Evolutionary conservation across 2,888 invertebrate genomes (phyloP).

Genomic region (Chaetogeoica ovagalla): DNA sequence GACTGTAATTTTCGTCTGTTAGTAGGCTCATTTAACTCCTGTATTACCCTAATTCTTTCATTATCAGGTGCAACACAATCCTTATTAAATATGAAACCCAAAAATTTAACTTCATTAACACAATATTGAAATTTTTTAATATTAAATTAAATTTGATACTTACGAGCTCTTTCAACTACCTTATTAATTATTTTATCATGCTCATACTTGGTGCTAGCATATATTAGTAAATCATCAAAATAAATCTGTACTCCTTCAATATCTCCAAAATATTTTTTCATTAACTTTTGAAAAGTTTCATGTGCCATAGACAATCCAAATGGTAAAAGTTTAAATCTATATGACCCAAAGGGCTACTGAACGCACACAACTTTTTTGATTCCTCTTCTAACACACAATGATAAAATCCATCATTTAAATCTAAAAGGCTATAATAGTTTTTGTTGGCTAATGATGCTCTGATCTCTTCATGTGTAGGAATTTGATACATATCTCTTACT

Average conservation of each 20-base stretch:
- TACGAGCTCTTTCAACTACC: constrained; percentile 12
- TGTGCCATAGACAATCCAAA: constrained; percentile 58
- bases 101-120: background rate
- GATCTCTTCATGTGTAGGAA: constrained; percentile 55
- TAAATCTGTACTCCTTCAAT: constrained; percentile 55
- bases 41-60: background rate
- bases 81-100: background rate
- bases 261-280: constrained; percentile 55
- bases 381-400: constrained; percentile 55
- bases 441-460: constrained; percentile 39
- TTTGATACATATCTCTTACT: constrained; percentile 54
- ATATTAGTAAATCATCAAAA: constrained; percentile 56
- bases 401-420: constrained; percentile 54
- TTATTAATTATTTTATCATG: constrained; percentile 50
- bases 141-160: too few species aligned
- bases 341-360: constrained; percentile 56
- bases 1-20: background rate
- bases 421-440: constrained; percentile 53
- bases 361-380: constrained; percentile 54
- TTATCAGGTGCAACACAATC: background rate
- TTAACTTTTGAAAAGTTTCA: constrained; percentile 56
- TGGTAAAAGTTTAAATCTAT: constrained; percentile 57
- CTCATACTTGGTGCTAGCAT: constrained; percentile 20
- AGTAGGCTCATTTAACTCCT: background rate
- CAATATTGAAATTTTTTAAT: too few species aligned